Evolutionary conservation across 2,888 invertebrate species (phyloP).

Genomic region (Brenthis daphne): DNA sequence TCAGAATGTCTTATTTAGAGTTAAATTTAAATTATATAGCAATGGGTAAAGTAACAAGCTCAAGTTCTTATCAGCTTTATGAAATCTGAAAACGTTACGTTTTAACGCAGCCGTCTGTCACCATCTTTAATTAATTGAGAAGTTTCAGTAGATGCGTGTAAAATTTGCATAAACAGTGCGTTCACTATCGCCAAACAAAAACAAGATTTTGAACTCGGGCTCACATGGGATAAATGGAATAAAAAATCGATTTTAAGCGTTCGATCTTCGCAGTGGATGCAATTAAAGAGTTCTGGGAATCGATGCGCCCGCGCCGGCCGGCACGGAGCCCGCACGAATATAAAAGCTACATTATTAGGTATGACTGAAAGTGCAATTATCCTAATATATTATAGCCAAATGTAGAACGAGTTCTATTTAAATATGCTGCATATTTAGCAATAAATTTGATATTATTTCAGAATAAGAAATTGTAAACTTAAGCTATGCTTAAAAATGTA

Average conservation of each 20-base stretch:
- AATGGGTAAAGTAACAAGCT: conserved; percentile 14
- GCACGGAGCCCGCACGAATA: conserved; percentile 59
- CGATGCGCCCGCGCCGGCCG: conserved; percentile 52
- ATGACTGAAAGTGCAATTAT: conserved; percentile 44
- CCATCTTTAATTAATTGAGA: conserved; percentile 69
- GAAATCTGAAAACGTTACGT: conserved; percentile 26
- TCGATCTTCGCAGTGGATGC: conserved; percentile 79
- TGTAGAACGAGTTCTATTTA: conserved; percentile 3
- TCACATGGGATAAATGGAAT: conserved; percentile 76
- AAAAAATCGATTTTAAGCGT: conserved; percentile 81
- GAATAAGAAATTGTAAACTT: too few species aligned
- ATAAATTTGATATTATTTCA: background rate
- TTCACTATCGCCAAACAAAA: conserved; percentile 73
- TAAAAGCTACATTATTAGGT: conserved; percentile 45
- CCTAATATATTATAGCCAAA: conserved; percentile 21
- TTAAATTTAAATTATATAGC: conserved; percentile 13
- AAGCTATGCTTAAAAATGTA: too few species aligned
- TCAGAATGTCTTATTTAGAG: conserved; percentile 1
- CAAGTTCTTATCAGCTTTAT: conserved; percentile 24
- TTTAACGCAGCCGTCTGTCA: conserved; percentile 31
- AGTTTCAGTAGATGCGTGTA: conserved; percentile 78
- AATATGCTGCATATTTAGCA: background rate
- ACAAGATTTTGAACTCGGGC: conserved; percentile 68
- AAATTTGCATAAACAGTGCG: conserved; percentile 79
- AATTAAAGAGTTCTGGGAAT: conserved; percentile 80